Conservation (phyloP, 2,797 vertebrate genomes). For the Sebastes aleutianus region DNA sequence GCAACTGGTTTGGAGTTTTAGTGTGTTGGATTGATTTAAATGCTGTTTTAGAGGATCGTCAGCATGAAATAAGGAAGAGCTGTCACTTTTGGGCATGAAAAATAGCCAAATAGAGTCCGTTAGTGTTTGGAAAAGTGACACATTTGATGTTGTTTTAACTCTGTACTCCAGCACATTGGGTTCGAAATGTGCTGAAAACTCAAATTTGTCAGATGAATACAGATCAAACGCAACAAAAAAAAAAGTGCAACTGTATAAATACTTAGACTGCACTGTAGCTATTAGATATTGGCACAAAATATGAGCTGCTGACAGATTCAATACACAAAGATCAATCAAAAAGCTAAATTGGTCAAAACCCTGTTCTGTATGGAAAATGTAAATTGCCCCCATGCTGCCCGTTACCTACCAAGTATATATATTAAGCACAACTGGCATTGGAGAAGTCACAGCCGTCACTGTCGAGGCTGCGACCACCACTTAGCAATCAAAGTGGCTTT, state of each 20-base stretch:
- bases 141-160: not conserved
- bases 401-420: constrained; percentile 18
- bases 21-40: not conserved
- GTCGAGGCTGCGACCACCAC: constrained; percentile 11
- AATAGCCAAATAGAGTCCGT: not conserved
- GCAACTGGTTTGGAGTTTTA: not conserved
- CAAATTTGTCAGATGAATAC: not conserved
- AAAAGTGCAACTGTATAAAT: not conserved
- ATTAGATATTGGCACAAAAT: constrained; percentile 24
- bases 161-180: not conserved
- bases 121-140: not conserved
- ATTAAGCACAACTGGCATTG: constrained; percentile 48
- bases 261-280: not conserved
- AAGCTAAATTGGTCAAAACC: constrained; percentile 7
- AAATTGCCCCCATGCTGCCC: constrained; percentile 1
- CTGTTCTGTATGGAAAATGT: constrained; percentile 4
- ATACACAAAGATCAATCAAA: not conserved
- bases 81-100: not conserved
- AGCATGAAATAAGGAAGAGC: not conserved
- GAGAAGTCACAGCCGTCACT: constrained; percentile 1
- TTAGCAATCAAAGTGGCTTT: constrained; percentile 42
- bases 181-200: not conserved
- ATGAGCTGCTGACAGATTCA: constrained; percentile 26
- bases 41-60: constrained; percentile 1
- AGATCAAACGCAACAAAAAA: not conserved